These are phyloP conservation scores for Platycheirus rosarum DNA, from an alignment of 2,888 invertebrate species.

Conservation along the genomic window DNA sequence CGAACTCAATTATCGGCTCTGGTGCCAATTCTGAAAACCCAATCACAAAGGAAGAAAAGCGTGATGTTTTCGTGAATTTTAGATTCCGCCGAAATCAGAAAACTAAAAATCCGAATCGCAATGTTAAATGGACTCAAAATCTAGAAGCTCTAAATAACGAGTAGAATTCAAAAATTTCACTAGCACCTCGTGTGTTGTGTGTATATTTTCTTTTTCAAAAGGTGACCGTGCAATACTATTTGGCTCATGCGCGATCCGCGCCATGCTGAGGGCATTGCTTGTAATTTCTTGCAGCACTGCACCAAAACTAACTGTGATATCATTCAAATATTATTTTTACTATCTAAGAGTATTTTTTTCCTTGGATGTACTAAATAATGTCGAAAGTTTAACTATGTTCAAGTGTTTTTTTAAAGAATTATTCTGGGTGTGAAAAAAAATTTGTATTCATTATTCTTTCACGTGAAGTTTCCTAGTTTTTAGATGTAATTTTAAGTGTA, in stretches of 20 bases:
- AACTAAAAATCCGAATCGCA: constrained; percentile 77
- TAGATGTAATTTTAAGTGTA: constrained; percentile 34
- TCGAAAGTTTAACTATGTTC: constrained; percentile 13
- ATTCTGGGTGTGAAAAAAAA: constrained; percentile 9
- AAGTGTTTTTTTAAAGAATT: neutral
- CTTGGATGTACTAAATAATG: constrained; percentile 3
- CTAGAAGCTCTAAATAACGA: constrained; percentile 52
- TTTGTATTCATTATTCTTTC: constrained; percentile 25
- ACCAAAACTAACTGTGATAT: constrained; percentile 75
- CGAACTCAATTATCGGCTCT: constrained; percentile 33
- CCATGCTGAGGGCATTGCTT: constrained; percentile 18
- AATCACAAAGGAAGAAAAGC: constrained; percentile 71
- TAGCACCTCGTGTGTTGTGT: constrained; percentile 6
- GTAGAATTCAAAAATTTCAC: constrained; percentile 6
- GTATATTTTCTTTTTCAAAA: constrained; percentile 26
- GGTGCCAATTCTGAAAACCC: constrained; percentile 27
- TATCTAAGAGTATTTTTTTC: constrained; percentile 56
- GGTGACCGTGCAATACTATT: constrained; percentile 44
- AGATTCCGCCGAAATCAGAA: constrained; percentile 78
- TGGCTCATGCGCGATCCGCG: constrained; percentile 28
- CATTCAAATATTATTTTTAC: constrained; percentile 70
- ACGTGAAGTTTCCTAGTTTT: constrained; percentile 12
- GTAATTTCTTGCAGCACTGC: constrained; percentile 61
- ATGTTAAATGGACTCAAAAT: constrained; percentile 78
- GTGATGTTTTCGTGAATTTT: constrained; percentile 80